Evolutionary conservation across 2,797 vertebrate species (phyloP).

Genomic region (Hephaestus fuliginosus): DNA sequence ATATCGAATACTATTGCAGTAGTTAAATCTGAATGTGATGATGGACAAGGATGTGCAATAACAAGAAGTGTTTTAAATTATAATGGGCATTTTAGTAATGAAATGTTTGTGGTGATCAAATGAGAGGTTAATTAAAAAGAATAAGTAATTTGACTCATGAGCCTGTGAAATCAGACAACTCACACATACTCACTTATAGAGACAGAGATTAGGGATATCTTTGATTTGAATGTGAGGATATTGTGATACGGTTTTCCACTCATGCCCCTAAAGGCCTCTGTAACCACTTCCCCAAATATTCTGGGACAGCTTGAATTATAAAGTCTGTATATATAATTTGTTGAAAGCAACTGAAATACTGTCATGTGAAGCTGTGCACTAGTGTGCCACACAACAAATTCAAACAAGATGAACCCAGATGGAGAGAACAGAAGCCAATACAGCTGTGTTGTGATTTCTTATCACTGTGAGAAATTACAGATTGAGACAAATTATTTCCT

Average conservation of each 20-base stretch:
- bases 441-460: constrained; percentile 49
- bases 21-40: not conserved
- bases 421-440: constrained; percentile 48
- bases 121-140: not conserved
- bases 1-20: not conserved
- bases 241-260: not conserved
- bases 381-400: not conserved
- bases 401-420: constrained; percentile 26
- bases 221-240: not conserved
- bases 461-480: constrained; percentile 44
- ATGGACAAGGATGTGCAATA: not conserved
- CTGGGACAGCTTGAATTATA: not conserved
- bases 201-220: not conserved
- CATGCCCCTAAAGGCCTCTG: not conserved
- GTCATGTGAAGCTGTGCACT: not conserved
- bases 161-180: not conserved
- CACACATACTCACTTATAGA: no score
- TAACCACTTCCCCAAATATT: constrained; percentile 17
- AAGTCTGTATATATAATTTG: constrained; percentile 12
- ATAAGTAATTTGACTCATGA: not conserved
- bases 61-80: not conserved
- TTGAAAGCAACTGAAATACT: not conserved
- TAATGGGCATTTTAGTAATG: not conserved
- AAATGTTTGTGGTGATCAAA: not conserved
- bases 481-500: constrained; percentile 18